Conservation (phyloP, 2,888 invertebrate species). For the Agonum fuliginosum region DNA sequence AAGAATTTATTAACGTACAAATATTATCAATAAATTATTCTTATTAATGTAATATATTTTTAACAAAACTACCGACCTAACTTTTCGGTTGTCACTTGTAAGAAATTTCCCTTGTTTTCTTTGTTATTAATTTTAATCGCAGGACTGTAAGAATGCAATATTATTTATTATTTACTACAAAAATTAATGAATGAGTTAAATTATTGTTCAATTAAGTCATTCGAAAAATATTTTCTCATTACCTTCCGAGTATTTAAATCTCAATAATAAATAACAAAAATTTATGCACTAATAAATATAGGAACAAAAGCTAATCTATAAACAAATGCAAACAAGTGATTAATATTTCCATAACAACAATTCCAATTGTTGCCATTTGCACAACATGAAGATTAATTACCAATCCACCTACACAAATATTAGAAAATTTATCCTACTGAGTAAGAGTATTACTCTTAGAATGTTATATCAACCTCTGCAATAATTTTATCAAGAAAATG, state of each 20-base stretch:
- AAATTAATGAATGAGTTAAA: no score
- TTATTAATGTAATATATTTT: no score
- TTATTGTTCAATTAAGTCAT: slow-evolving; percentile 37
- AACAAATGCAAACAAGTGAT: slow-evolving; percentile 43
- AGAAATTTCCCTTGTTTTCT: no score
- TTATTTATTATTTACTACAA: no score
- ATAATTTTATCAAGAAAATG: slow-evolving; percentile 10
- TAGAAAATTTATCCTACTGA: background rate
- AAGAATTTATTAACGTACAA: no score
- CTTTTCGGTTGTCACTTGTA: no score
- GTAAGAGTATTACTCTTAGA: background rate
- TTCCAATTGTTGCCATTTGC: slow-evolving; percentile 36
- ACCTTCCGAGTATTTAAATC: slow-evolving; percentile 18
- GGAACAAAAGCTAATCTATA: slow-evolving; percentile 29
- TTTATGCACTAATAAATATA: slow-evolving; percentile 45
- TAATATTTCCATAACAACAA: slow-evolving; percentile 46
- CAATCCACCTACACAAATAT: slow-evolving; percentile 24
- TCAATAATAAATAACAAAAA: slow-evolving; percentile 21
- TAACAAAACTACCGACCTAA: no score
- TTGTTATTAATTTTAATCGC: no score
- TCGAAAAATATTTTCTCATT: background rate
- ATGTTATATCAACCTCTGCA: slow-evolving; percentile 1
- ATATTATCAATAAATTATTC: no score
- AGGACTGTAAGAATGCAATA: no score
- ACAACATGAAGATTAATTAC: slow-evolving; percentile 42